These are phyloP conservation scores for Mycetomoellerius zeteki DNA, from an alignment of 1,140 invertebrate genomes.

Conservation along the genomic window DNA sequence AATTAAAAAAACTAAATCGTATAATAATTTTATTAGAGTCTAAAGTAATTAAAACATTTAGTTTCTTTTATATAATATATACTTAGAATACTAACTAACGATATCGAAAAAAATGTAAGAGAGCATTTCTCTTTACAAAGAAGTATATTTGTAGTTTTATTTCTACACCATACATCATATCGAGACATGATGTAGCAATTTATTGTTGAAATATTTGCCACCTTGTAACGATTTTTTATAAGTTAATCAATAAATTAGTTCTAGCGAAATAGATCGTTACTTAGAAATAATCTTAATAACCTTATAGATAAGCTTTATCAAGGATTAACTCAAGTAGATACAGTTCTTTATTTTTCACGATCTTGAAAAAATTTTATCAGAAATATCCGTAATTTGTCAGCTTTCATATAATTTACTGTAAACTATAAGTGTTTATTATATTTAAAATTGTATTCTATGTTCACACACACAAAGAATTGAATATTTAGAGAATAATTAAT, in stretches of 20 bases:
- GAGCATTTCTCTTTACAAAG: not conserved
- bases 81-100: not conserved
- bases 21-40: conserved; percentile 9
- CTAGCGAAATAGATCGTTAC: not conserved
- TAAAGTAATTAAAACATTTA: not conserved
- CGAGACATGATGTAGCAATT: not conserved
- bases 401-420: not conserved
- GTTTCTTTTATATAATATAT: not conserved
- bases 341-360: not conserved
- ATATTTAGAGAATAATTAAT: not conserved
- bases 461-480: too few species aligned
- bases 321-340: not conserved
- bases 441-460: not conserved
- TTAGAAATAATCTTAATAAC: not conserved
- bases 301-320: conserved; percentile 16
- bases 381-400: not conserved
- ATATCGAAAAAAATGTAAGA: not conserved
- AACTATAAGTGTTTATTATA: not conserved
- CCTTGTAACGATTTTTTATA: not conserved
- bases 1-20: not conserved
- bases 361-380: conserved; percentile 6
- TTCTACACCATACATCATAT: not conserved
- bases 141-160: not conserved
- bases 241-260: not conserved
- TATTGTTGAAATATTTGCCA: not conserved